phyloP scores from a whole-genome alignment of 2,797 vertebrate genomes.

The Pipistrellus pipistrellus region DNA sequence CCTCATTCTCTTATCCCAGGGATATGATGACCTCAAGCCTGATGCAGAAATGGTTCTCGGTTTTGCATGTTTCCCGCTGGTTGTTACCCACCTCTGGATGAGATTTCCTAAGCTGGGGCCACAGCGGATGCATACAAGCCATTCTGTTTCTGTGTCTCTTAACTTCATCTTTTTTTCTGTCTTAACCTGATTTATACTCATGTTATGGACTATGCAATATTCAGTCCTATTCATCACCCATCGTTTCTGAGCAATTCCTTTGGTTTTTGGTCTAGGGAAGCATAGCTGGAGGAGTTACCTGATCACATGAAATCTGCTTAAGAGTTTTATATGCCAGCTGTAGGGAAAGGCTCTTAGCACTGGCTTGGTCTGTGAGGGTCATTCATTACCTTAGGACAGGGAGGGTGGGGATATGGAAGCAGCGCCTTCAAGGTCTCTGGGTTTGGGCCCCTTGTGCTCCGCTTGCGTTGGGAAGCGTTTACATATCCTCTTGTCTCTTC shows the following conservation, averaged over 20 bases:
- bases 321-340: background rate
- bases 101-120: background rate
- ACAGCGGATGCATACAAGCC: background rate
- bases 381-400: background rate
- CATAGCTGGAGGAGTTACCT: background rate
- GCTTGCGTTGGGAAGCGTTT: background rate
- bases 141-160: background rate
- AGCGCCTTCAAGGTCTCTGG: background rate
- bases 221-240: background rate
- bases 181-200: background rate
- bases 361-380: background rate
- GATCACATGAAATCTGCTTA: background rate
- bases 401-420: background rate
- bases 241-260: conserved; percentile 1
- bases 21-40: too few relatives aligned
- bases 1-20: background rate
- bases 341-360: background rate
- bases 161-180: background rate
- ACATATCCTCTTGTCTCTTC: background rate
- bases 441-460: background rate
- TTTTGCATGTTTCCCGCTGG: background rate
- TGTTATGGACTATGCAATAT: background rate
- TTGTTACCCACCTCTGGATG: background rate
- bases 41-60: background rate
- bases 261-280: conserved; percentile 36